Conservation (phyloP, 2,797 vertebrate species). For the Heterohyrax brucei region DNA sequence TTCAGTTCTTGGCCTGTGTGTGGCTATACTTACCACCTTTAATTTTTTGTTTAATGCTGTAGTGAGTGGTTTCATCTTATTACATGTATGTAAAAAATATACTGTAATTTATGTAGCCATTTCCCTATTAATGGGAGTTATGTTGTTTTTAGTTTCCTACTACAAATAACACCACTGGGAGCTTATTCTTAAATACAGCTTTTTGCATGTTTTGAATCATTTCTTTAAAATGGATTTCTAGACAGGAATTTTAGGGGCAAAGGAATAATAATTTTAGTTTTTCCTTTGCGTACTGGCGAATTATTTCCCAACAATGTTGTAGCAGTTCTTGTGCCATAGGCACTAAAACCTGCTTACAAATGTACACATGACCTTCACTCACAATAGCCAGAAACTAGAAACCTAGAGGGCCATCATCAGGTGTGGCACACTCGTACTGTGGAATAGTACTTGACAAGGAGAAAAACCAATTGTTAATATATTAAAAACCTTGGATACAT, state of each 20-base stretch:
- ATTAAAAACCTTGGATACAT: no score
- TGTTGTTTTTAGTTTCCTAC: background rate
- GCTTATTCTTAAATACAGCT: background rate
- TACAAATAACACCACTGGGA: background rate
- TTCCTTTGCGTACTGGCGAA: background rate
- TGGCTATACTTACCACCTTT: background rate
- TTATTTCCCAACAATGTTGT: slow-evolving; percentile 8
- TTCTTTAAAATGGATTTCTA: background rate
- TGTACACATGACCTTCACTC: background rate
- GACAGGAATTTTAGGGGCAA: background rate
- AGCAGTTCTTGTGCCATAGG: background rate
- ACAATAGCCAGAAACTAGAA: background rate
- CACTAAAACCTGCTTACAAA: background rate
- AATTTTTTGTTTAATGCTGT: background rate
- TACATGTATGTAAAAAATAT: background rate
- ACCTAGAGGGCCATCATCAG: background rate
- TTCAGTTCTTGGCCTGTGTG: background rate
- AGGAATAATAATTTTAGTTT: background rate
- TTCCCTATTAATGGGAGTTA: background rate
- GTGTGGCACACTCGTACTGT: background rate
- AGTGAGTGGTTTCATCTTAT: background rate
- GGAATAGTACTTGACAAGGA: background rate
- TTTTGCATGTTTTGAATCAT: background rate
- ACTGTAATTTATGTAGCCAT: background rate
- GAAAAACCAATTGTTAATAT: background rate